Conservation (phyloP, 2,797 vertebrate species). For the Paratrypauchen microcephalus region DNA sequence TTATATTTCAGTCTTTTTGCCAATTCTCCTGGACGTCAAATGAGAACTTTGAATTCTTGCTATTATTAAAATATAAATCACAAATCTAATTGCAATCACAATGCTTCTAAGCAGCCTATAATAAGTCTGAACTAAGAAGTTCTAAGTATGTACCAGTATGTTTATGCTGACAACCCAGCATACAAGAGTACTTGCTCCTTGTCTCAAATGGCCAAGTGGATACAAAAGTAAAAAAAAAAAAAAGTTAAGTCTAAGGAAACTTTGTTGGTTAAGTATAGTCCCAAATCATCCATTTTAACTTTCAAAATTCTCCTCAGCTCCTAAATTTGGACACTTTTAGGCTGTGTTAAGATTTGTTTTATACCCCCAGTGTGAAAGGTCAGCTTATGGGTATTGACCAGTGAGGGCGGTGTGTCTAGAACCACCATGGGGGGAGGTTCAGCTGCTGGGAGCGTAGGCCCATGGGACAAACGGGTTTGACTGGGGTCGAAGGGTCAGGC, state of each 20-base stretch:
- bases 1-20: no score
- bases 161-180: no score
- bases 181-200: no score
- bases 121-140: no score
- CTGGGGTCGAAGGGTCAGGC: constrained; percentile 71
- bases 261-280: constrained; percentile 8
- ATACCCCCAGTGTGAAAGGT: constrained; percentile 71
- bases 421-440: constrained; percentile 65
- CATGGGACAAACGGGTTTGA: constrained; percentile 68
- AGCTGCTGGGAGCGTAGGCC: constrained; percentile 74
- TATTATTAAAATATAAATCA: no score
- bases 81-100: no score
- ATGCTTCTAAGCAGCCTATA: no score
- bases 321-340: constrained; percentile 59
- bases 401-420: constrained; percentile 58
- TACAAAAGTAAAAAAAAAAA: not conserved
- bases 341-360: constrained; percentile 63
- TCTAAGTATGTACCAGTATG: no score
- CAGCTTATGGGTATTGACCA: constrained; percentile 71
- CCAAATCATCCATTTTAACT: constrained; percentile 36
- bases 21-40: no score
- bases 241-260: constrained; percentile 1
- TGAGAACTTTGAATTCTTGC: no score
- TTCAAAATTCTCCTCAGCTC: constrained; percentile 23
- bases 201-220: not conserved